Evolutionary conservation across 1,140 invertebrate species (phyloP).

Genomic region (Adelges cooleyi): DNA sequence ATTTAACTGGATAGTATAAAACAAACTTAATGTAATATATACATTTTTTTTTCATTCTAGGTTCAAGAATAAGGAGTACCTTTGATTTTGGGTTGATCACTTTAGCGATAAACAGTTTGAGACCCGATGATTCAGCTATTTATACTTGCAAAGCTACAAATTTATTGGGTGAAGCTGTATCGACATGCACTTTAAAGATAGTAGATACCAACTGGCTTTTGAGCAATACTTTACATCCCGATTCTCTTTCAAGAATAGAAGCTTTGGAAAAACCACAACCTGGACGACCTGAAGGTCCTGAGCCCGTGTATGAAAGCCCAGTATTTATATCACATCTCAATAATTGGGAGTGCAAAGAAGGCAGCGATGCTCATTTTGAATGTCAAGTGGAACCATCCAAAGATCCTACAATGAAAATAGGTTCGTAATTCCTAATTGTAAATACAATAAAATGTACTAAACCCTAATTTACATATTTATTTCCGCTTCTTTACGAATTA

Average conservation of each 20-base stretch:
- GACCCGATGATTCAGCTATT: conserved; percentile 82
- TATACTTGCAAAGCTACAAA: conserved; percentile 90
- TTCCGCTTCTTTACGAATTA: conserved; percentile 18
- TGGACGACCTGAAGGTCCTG: conserved; percentile 49
- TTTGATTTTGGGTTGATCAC: conserved; percentile 92
- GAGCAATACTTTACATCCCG: conserved; percentile 79
- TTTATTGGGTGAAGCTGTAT: conserved; percentile 77
- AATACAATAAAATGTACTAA: neutral
- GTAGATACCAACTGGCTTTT: conserved; percentile 72
- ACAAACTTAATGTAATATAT: neutral
- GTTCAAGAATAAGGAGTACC: conserved; percentile 67
- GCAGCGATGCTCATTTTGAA: conserved; percentile 85
- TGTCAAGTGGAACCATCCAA: conserved; percentile 87
- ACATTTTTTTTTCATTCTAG: conserved; percentile 35
- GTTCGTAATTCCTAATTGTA: conserved; percentile 33
- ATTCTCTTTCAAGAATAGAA: conserved; percentile 75
- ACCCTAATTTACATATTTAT: neutral
- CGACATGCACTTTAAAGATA: conserved; percentile 80
- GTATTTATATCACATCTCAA: conserved; percentile 84
- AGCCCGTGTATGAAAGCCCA: conserved; percentile 68
- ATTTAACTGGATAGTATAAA: neutral
- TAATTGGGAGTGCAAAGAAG: conserved; percentile 79
- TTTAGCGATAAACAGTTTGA: conserved; percentile 71
- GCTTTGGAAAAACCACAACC: conserved; percentile 68
- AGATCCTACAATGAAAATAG: conserved; percentile 83